Base-by-base conservation (phyloP, 2,888 invertebrate species). In the Eledone cirrhosa region DNA sequence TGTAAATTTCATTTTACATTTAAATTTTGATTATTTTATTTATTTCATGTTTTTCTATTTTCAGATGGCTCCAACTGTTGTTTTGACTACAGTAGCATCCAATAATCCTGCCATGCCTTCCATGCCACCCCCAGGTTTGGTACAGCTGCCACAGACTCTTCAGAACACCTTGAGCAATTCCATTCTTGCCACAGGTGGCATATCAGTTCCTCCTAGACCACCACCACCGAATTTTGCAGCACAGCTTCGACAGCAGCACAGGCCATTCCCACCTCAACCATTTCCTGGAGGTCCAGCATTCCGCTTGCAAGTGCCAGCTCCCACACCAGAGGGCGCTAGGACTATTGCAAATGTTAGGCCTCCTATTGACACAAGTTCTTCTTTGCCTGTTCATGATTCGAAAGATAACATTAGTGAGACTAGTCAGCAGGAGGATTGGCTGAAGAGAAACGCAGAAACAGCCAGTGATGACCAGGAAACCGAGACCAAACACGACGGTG, bases 281-380 rank as follows among this genome's bases (percentile, higher is more conserved):
- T 65, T 78, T 27, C 65, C 63, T 5, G 33, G 33, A 72, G 72
- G 72, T 72, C n/a, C 72, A 41, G 31, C 72, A 8, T 72, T 72
- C 47, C 76, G 76, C 27, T 47, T 76, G 76, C 76, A 47, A 47
- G 78, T 82, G 84, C 14, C 85, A 82, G 3, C 41, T 8, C 41
- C 41, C 11, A 3, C 41, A 8, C 41, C 41, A 11, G 47, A 80
- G 82, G 74, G 82, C 82, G 31, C 82, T 81, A 24, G 81, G 80
- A 19, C 81, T 79, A 72, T 78, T 81, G 77, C 81, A 77, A 29
- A 81, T 77, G 14, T 78, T 41, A 47, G 76, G 29, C 76, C 48
- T 19, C 76, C 76, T 14, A 2, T 48, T 22, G 76, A 76, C 47
- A 41, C 48, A 48, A 72, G 19, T 72, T 11, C 47, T 14, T 16